Evolutionary conservation across 1,140 invertebrate species (phyloP), one percentile per base, ranked within the genome.

Genomic region (Heterodera schachtii): DNA sequence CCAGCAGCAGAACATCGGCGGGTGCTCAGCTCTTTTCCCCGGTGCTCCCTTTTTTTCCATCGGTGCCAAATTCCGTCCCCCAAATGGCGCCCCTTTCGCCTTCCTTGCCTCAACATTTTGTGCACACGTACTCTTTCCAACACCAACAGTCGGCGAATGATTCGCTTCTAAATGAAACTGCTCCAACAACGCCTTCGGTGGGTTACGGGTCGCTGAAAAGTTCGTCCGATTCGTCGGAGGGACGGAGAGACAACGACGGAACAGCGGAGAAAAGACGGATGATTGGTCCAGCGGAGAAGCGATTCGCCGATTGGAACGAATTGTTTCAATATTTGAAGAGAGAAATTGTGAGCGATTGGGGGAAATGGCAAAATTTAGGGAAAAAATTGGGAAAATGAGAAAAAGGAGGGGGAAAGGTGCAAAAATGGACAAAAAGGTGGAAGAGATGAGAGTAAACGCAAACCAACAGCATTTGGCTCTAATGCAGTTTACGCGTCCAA

Each of bases 241-340:
- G 44, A 7, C 41, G 69, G 2, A 46, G 41, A 7, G 69, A 71
- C 44, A 46, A n/a, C 21, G 69, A 64, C 57, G 19, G 16, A 64
- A 64, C 57, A 52, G 6, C 11, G 57, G 31, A 31, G 31, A 31
- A 31, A 31, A 11, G 57, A 16, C 57, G 57, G 57, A 43, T 71
- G 21, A n/a, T n/a, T n/a, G 69, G 44, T 19, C 52, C 79, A 43
- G 66, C 52, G 16, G 64, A 82, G 8, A 82, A 81, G 41, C 43
- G 60, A 31, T 84, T 84, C 47, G 46, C 44, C 21, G 85, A 84
- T 67, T 84, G 83, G 83, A 84, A 83, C 60, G 84, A 84, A 41
- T 66, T 84, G 41, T 84, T 86, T 57, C 47, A 82, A 43, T 80
- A 84, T 74, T 64, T 84, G 21, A 81, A 64, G n/a, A 73, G 82